phyloP scores from a whole-genome alignment of 2,888 invertebrate species.

The Rhynchonema sp. region DNA sequence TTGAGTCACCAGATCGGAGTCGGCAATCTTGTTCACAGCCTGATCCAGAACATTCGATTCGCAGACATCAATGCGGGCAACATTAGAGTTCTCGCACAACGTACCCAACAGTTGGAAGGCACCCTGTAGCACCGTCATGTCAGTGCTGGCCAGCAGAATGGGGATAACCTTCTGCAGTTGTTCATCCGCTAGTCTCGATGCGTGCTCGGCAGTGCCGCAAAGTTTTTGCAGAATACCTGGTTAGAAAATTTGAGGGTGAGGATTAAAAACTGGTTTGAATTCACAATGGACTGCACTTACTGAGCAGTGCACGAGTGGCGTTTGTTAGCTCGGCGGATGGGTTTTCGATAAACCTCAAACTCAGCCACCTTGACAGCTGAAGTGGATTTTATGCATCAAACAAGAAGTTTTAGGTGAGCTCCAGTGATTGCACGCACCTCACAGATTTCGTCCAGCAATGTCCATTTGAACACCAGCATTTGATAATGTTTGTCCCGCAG shows the following conservation, averaged over 20 bases:
- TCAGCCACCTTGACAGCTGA: not conserved
- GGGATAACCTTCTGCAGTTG: not conserved
- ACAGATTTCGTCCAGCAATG: not conserved
- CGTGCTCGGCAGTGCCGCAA: not conserved
- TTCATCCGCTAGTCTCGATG: not conserved
- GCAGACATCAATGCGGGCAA: not conserved
- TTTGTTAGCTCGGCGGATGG: not conserved
- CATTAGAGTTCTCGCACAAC: not conserved
- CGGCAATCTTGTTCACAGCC: conserved; percentile 12
- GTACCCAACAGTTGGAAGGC: not conserved
- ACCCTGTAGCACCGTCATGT: conserved; percentile 2
- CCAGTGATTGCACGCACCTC: not conserved
- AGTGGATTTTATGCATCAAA: not conserved
- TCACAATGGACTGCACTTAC: not conserved
- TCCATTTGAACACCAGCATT: not conserved
- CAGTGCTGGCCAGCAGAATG: too few species aligned
- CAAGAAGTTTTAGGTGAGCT: not conserved
- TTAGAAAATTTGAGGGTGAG: too few species aligned
- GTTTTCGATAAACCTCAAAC: not conserved
- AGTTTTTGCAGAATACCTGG: not conserved
- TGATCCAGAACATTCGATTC: conserved; percentile 12
- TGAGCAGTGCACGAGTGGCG: not conserved
- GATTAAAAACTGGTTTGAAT: not conserved
- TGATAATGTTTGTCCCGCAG: not conserved
- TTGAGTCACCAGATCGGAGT: conserved; percentile 16